Base-by-base conservation (phyloP, 1,140 invertebrate species). In the Paralvinella palmiformis region DNA sequence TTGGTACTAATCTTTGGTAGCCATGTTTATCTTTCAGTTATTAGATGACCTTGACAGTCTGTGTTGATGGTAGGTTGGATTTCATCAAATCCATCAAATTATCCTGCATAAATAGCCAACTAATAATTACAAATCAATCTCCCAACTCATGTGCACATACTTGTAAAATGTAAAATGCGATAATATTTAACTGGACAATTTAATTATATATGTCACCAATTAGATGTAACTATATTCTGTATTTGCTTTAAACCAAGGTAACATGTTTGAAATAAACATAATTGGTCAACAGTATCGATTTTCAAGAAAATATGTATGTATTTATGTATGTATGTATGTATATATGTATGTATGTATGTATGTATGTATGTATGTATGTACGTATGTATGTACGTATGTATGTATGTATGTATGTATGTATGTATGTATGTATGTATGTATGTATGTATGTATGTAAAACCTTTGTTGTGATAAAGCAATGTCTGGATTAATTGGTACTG, bases 21-120 rank as follows among this genome's bases (percentile, higher is more conserved):
- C 86, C 84, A 73, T 86, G 84, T 68, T 85, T 85, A 63, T 89
- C 84, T 75, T 94, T 96, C 48, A 98, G 82, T 68, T 86, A 75
- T 33, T 85, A 78, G 53, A 95, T 88, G 1, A 96, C 94, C 71
- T 89, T 85, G 0, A 86, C 88, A 84, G 53, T 94, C 93, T 44
- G 80, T 80, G 44, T 77, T 77, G 45, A 80, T 81, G 0, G 95
- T 98, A 0, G 90, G 90, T 73, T 94, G 88, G 61, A 84, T 88
- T 73, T 90, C 88, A 81, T 98, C 95, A 79, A 97, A 97, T 6
- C 94, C 94, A 29, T 90, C 91, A 83, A 94, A 98, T 67, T 90
- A 87, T 22, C 94, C 94, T 57, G 55, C 27, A 2, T 7, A 57
- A 20, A 36, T 57, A 57, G 10, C 37, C n/a, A 41, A n/a, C n/a